Conservation (phyloP, 1,140 invertebrate species). For the Solenopsis fugax region DNA sequence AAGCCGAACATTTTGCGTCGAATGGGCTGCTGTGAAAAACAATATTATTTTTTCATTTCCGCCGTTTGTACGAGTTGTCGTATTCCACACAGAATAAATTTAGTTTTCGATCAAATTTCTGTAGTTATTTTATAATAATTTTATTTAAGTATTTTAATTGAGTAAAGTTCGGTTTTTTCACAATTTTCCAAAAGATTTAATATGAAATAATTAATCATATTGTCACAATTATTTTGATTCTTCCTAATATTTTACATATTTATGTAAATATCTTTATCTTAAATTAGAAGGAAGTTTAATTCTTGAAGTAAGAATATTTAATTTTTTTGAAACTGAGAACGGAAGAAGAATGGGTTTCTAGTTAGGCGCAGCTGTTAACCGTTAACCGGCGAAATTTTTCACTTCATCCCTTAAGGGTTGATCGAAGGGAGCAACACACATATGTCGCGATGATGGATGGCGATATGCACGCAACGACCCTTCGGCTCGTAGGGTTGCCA, state of each 20-base stretch:
- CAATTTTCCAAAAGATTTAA: not conserved
- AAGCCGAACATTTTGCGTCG: constrained; percentile 54
- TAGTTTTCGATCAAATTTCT: not conserved
- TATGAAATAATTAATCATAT: not conserved
- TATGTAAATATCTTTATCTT: not conserved
- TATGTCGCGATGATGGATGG: constrained; percentile 76
- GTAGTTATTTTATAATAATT: not conserved
- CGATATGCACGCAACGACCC: constrained; percentile 67
- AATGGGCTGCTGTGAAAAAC: constrained; percentile 76
- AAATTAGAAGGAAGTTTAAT: not conserved
- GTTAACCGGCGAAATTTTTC: constrained; percentile 63
- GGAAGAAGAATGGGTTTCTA: constrained; percentile 3
- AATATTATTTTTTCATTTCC: constrained; percentile 80
- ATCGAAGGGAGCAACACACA: constrained; percentile 65
- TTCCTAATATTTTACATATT: too few relatives aligned
- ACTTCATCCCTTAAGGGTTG: constrained; percentile 58
- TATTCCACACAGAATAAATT: not conserved
- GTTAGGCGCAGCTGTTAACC: constrained; percentile 56
- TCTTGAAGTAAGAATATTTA: not conserved
- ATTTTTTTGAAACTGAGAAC: not conserved
- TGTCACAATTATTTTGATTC: not conserved
- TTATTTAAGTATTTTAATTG: too few relatives aligned
- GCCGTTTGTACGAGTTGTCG: not conserved
- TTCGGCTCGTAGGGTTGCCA: constrained; percentile 51
- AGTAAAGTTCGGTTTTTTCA: too few relatives aligned